Evolutionary conservation across 2,888 invertebrate genomes (phyloP), one percentile per base, ranked within the genome.

Genomic region (Melinaea menophilus): DNA sequence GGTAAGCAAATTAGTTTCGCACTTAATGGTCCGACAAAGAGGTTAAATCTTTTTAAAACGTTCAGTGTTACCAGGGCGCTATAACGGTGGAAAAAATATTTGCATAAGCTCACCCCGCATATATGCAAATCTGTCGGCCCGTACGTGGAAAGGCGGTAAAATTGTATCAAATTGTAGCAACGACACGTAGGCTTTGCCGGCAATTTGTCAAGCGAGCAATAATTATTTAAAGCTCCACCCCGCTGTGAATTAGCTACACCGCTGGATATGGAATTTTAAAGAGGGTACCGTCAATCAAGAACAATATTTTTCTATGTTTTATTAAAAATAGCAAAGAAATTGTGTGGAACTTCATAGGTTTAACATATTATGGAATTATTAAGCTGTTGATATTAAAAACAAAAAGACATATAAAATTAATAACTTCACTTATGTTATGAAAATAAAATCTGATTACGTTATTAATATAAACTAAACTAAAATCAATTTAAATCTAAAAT

Each of bases 1-100:
- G 89, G 90, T 90, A 89, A 88, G 88, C 90, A 90, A 90, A 90
- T 90, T 90, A 90, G 89, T 89, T 89, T 88, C 87, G 82, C 82
- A 89, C 85, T 88, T 90, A 90, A 90, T 90, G 90, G 88, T 86
- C 90, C 90, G 88, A 88, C 90, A 89, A 90, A 86, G 88, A 82
- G 88, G 84, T 88, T 90, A 90, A 90, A 90, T 90, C 90, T 90
- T 90, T 90, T 90, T 88, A 86, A 86, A 89, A 89, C 83, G 82
- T 79, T 81, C 79, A 85, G 84, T 87, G 85, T 84, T 88, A 85
- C 88, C 88, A 73, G 79, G 80, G 82, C 81, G 82, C 73, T 84
- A 81, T 84, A 85, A 86, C 85, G 83, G 83, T 82, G 80, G 85
- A 88, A 90, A 86, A 90, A 88, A 87, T 85, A 90, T 90, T 90